A percentile compares a stretch with the other conserved stretches of the same genome.
These are phyloP conservation scores for Drosophila mimica DNA, from an alignment of 2,888 invertebrate genomes.

Conservation along the genomic window DNA sequence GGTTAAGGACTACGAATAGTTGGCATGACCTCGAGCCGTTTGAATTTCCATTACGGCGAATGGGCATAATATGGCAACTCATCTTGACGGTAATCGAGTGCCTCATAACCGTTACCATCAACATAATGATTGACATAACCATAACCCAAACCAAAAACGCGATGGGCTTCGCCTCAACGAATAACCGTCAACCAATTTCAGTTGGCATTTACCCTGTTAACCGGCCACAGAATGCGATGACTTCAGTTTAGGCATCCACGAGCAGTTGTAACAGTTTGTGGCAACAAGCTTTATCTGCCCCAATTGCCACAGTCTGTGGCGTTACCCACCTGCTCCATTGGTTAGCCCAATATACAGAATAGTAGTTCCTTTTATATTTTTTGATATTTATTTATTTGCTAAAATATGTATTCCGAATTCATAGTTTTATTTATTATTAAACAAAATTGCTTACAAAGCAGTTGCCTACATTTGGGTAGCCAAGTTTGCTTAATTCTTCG, in stretches of 20 bases:
- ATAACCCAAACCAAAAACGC: constrained; percentile 60
- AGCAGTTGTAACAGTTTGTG: constrained; percentile 14
- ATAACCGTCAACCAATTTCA: constrained; percentile 47
- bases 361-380: background rate
- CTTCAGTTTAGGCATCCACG: constrained; percentile 2
- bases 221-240: constrained; percentile 41
- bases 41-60: constrained; percentile 64
- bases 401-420: constrained; percentile 2
- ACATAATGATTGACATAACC: constrained; percentile 75
- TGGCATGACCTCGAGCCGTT: constrained; percentile 45
- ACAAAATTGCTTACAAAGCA: constrained; percentile 4
- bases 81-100: constrained; percentile 68
- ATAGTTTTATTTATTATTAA: constrained; percentile 1
- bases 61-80: constrained; percentile 65
- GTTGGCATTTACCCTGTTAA: constrained; percentile 40
- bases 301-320: constrained; percentile 11
- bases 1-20: constrained; percentile 40
- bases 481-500: too few relatives aligned
- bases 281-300: constrained; percentile 3
- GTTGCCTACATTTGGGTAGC: constrained; percentile 1
- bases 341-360: background rate
- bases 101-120: constrained; percentile 70
- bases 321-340: constrained; percentile 20
- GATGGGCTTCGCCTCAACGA: constrained; percentile 26
- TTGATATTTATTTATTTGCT: constrained; percentile 12